These are phyloP conservation scores for Tetragnatha versicolor DNA, from an alignment of 1,140 invertebrate genomes.

Conservation along the genomic window DNA sequence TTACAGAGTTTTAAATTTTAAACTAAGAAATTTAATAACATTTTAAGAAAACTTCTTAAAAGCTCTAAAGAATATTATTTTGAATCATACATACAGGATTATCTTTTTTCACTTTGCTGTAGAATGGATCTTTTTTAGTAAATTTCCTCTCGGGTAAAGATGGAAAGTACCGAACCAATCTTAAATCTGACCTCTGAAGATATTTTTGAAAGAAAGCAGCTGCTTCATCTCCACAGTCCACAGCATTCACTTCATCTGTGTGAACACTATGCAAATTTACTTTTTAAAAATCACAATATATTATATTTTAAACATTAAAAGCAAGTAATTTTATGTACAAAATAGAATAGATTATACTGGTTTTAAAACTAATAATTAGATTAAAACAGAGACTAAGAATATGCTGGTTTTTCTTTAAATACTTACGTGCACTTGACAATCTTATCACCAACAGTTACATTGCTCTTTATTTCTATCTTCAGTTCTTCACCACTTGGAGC, in stretches of 20 bases:
- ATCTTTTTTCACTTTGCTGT: slow-evolving; percentile 7
- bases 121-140: slow-evolving; percentile 7
- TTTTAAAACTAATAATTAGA: neutral
- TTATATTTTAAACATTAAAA: neutral
- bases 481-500: neutral
- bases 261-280: slow-evolving; percentile 5
- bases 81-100: slow-evolving; percentile 3
- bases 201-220: slow-evolving; percentile 3
- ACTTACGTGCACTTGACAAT: slow-evolving; percentile 24
- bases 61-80: too few relatives aligned
- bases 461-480: neutral
- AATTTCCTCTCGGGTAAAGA: slow-evolving; percentile 11
- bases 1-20: too few relatives aligned
- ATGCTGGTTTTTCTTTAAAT: neutral
- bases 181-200: neutral
- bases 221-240: slow-evolving; percentile 31
- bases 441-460: neutral
- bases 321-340: neutral
- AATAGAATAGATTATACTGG: neutral
- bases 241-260: neutral
- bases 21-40: too few relatives aligned
- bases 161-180: slow-evolving; percentile 9
- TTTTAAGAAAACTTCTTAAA: too few relatives aligned
- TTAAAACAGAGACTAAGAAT: neutral
- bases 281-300: neutral